Percentiles rank a stretch among this genome's conserved stretches.
Conservation (phyloP, 2,888 invertebrate species). For the Amorpha juglandis region DNA sequence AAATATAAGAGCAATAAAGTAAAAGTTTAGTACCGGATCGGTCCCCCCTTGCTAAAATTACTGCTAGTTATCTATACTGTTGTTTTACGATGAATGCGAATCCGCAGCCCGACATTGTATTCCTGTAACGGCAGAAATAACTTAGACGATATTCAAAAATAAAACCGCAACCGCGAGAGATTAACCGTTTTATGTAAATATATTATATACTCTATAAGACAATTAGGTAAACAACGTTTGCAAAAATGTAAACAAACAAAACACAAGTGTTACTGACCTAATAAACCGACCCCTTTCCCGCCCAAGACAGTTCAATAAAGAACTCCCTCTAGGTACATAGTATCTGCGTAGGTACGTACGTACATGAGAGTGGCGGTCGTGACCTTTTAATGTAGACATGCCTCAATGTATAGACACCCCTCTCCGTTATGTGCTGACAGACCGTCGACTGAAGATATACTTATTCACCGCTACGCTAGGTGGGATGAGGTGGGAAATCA, state of each 20-base stretch:
- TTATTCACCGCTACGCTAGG: conserved; percentile 51
- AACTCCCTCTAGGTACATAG: conserved; percentile 78
- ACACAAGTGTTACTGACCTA: conserved; percentile 81
- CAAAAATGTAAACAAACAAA: conserved; percentile 71
- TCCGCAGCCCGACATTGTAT: no score
- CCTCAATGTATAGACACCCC: conserved; percentile 60
- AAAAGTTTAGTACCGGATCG: no score
- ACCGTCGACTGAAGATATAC: conserved; percentile 56
- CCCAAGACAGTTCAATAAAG: conserved; percentile 81
- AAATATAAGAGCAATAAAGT: no score
- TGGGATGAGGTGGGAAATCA: conserved; percentile 44
- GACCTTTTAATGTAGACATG: conserved; percentile 74
- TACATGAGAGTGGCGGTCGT: conserved; percentile 69
- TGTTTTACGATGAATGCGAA: no score
- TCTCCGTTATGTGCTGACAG: conserved; percentile 58
- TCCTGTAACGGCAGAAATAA: not conserved
- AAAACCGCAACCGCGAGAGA: not conserved
- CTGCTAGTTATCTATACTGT: no score
- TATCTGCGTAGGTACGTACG: conserved; percentile 68
- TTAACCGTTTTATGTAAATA: not conserved
- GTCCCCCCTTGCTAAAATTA: no score
- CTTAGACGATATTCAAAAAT: not conserved
- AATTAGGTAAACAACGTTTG: conserved; percentile 15
- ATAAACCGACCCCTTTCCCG: conserved; percentile 79
- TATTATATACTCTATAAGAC: not conserved